Conservation (phyloP, 2,888 invertebrate genomes). For the Dasypogon diadema region DNA sequence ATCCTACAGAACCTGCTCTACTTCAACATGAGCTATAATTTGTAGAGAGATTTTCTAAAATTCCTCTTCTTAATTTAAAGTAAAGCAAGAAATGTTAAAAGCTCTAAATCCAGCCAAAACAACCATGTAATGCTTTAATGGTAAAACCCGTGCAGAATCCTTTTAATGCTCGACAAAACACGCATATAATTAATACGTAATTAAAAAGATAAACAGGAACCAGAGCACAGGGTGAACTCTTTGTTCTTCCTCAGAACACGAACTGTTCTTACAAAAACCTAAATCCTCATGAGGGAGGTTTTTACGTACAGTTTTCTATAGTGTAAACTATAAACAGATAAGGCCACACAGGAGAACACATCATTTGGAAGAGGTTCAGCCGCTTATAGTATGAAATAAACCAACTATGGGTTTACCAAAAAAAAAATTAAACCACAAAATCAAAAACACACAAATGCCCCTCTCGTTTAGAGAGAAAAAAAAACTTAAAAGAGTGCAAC, state of each 20-base stretch:
- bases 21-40: no score
- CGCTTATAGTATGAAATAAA: background rate
- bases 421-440: constrained; percentile 17
- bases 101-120: no score
- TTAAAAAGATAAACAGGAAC: constrained; percentile 34
- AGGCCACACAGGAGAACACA: no score
- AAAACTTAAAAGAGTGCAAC: background rate
- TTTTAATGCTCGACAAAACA: constrained; percentile 23
- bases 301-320: background rate
- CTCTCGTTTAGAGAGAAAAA: no score
- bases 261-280: background rate
- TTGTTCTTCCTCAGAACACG: background rate
- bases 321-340: background rate
- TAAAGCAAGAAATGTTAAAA: no score
- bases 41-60: no score
- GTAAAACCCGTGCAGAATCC: background rate
- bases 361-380: no score
- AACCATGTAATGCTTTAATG: no score
- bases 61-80: no score
- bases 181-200: constrained; percentile 42
- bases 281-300: background rate
- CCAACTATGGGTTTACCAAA: background rate
- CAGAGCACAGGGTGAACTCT: background rate
- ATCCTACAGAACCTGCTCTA: no score
- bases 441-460: background rate